Percentiles rank a stretch among this genome's conserved stretches.
Evolutionary conservation across 1,140 invertebrate species (phyloP).

Genomic region (Glossosoma conforme): DNA sequence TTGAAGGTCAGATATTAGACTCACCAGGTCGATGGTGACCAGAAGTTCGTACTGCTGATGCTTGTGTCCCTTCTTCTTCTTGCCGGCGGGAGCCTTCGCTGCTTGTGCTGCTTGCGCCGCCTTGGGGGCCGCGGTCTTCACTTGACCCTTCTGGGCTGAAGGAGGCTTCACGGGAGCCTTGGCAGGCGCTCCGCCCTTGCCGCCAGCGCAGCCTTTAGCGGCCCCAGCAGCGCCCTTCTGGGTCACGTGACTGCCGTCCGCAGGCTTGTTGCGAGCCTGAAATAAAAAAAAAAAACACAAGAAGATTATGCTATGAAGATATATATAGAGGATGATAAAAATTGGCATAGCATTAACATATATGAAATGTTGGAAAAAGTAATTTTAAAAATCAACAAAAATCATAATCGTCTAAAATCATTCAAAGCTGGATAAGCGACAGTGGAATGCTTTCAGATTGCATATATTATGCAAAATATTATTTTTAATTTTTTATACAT

Average conservation of each 20-base stretch:
- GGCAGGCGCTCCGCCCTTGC: conserved; percentile 48
- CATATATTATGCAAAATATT: too few relatives aligned
- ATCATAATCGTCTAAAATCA: too few relatives aligned
- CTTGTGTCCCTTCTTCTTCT: conserved; percentile 72
- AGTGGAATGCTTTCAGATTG: too few relatives aligned
- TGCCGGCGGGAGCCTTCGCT: conserved; percentile 59
- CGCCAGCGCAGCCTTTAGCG: conserved; percentile 56
- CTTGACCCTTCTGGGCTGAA: conserved; percentile 53
- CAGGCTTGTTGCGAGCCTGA: conserved; percentile 76
- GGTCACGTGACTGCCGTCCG: conserved; percentile 63
- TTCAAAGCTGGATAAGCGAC: too few relatives aligned
- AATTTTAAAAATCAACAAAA: too few relatives aligned
- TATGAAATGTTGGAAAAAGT: background rate
- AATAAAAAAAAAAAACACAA: conserved; percentile 25
- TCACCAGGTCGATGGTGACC: conserved; percentile 78
- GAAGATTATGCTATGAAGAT: background rate
- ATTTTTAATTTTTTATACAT: background rate
- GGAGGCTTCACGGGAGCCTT: conserved; percentile 47
- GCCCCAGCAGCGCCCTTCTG: conserved; percentile 58
- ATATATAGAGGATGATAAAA: background rate
- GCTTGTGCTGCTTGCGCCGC: conserved; percentile 48
- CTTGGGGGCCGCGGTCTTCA: conserved; percentile 54
- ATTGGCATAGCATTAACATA: background rate
- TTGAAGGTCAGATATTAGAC: conserved; percentile 37
- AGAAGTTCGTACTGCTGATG: conserved; percentile 76